A percentile compares a stretch with the other conserved stretches of the same genome.
Evolutionary conservation across 2,888 invertebrate genomes (phyloP).

Genomic region (Plagodis dolabraria): DNA sequence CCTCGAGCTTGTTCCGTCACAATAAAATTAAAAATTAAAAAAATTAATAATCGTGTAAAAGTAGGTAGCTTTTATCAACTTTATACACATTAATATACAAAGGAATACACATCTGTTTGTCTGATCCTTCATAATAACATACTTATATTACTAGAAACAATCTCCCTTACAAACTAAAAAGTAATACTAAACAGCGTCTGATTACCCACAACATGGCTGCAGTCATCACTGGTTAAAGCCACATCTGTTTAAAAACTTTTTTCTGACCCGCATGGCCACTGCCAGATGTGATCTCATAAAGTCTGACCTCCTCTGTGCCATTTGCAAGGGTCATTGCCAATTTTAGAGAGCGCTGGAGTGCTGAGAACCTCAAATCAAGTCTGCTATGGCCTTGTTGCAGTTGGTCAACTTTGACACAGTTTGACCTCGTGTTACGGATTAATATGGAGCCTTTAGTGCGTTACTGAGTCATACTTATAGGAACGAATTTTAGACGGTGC

Average conservation of each 20-base stretch:
- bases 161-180: background rate
- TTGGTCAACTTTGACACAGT: constrained; percentile 48
- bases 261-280: constrained; percentile 7
- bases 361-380: constrained; percentile 40
- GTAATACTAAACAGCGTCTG: background rate
- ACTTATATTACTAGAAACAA: background rate
- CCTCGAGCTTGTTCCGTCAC: no score
- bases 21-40: no score
- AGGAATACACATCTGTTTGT: no score
- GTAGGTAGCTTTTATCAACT: no score
- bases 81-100: no score
- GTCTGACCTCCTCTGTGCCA: constrained; percentile 24
- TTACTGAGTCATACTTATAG: no score
- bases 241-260: constrained; percentile 15
- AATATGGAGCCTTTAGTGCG: no score
- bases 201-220: constrained; percentile 7
- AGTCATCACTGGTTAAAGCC: constrained; percentile 12
- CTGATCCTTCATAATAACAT: no score
- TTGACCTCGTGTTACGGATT: constrained; percentile 36
- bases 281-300: constrained; percentile 24
- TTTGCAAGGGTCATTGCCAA: constrained; percentile 39
- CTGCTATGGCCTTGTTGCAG: constrained; percentile 49
- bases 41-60: no score
- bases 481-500: background rate
- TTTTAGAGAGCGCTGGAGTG: constrained; percentile 33